These are phyloP conservation scores for Cotesia glomerata DNA, from an alignment of 1,140 invertebrate species.

Conservation along the genomic window DNA sequence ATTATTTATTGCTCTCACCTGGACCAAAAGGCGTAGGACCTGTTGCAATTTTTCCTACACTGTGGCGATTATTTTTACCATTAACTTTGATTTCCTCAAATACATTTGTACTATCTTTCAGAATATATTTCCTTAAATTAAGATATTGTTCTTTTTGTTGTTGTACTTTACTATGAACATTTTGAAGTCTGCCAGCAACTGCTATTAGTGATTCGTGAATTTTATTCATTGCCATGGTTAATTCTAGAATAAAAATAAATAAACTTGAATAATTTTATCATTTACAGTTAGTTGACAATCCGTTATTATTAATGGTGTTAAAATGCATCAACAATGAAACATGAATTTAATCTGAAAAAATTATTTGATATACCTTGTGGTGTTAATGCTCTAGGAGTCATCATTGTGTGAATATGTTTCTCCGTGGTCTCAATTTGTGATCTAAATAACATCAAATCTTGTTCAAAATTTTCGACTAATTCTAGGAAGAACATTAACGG, in stretches of 20 bases:
- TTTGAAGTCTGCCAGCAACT: constrained; percentile 81
- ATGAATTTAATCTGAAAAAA: neutral
- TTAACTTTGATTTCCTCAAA: constrained; percentile 68
- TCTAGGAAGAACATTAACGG: constrained; percentile 78
- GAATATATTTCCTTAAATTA: constrained; percentile 77
- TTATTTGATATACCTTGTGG: constrained; percentile 66
- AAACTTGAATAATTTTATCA: neutral
- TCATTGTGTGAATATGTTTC: constrained; percentile 73
- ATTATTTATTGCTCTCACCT: constrained; percentile 41
- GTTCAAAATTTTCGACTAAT: constrained; percentile 75
- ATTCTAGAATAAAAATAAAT: constrained; percentile 62
- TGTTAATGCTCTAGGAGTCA: constrained; percentile 70
- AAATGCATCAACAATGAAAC: neutral
- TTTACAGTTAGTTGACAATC: too few relatives aligned
- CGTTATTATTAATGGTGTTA: too few relatives aligned
- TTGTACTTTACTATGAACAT: constrained; percentile 76
- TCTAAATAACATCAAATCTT: constrained; percentile 72
- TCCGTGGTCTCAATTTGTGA: constrained; percentile 78
- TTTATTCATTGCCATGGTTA: constrained; percentile 75
- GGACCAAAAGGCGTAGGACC: constrained; percentile 69
- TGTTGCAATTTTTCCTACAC: constrained; percentile 56
- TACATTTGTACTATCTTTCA: constrained; percentile 80
- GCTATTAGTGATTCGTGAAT: constrained; percentile 86
- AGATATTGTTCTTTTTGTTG: constrained; percentile 84
- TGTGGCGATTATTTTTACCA: constrained; percentile 47